Evolutionary conservation across 2,888 invertebrate genomes (phyloP), one percentile per base, ranked within the genome.

Genomic region (Ectropis crepuscularia): DNA sequence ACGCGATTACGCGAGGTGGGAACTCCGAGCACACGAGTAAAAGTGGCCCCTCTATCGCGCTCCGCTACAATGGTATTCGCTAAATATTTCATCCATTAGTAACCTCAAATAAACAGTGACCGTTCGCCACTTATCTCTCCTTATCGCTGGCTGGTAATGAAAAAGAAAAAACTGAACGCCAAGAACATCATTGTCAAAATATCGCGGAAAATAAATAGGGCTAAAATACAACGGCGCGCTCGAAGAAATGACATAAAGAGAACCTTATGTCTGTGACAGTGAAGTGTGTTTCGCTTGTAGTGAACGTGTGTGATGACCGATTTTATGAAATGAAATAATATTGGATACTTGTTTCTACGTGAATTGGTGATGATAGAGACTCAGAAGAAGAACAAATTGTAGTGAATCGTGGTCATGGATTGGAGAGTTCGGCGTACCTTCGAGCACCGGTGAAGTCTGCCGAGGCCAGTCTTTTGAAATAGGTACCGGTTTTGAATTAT

Each of bases 401-500:
- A 66, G 62, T 45, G 67, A 41, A 41, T 75, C 74, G 72, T 80
- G 82, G 88, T 74, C 83, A 90, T 92, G 90, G 88, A 87, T 73
- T 87, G 87, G 83, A 85, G 83, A 82, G 85, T 86, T 73, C 87
- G 86, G 79, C 81, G 79, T 80, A 78, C 79, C 74, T 77, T 79
- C 78, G 78, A 81, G 74, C 82, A 76, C 81, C 85, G 86, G 82
- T 89, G 89, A 89, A 90, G 87, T 83, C 81, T 55, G 83, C 82
- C 87, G 87, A 89, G 88, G 88, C 85, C 87, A 85, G 83, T 77
- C 86, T 89, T 91, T 90, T 90, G 78, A 89, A 89, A 87, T 86
- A 91, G 90, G 92, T 92, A 92, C 92, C 90, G 90, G 92, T 92
- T 92, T 91, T 89, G 83, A 83, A 85, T 89, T 89, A 89, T 91